These are phyloP conservation scores for Salminus brasiliensis DNA, from an alignment of 2,113 vertebrate genomes.

Conservation along the genomic window DNA sequence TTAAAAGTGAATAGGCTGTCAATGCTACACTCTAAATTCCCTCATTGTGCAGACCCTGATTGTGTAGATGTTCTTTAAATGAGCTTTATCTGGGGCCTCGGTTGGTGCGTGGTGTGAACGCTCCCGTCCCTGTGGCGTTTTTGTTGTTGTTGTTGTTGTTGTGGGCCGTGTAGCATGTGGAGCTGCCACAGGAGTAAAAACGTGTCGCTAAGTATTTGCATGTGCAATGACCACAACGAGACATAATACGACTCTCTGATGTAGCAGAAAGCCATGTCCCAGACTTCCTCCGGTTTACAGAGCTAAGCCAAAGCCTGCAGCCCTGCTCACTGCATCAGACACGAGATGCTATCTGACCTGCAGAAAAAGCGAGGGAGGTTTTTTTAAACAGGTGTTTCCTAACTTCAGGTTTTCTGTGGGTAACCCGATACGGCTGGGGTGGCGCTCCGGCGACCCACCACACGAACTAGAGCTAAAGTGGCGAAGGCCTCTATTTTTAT, in stretches of 20 bases:
- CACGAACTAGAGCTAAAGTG: constrained; percentile 53
- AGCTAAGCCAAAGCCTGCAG: constrained; percentile 74
- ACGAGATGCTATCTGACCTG: constrained; percentile 49
- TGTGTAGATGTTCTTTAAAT: neutral
- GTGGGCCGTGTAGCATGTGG: constrained; percentile 70
- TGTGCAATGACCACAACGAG: constrained; percentile 64
- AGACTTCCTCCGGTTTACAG: constrained; percentile 61
- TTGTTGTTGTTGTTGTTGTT: constrained; percentile 32
- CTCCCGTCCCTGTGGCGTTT: constrained; percentile 62
- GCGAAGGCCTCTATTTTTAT: constrained; percentile 72
- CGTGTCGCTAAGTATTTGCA: constrained; percentile 66
- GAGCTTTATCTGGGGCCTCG: constrained; percentile 36
- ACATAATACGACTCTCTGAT: constrained; percentile 61
- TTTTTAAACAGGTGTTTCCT: constrained; percentile 73
- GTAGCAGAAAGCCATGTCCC: constrained; percentile 65
- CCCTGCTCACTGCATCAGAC: no score
- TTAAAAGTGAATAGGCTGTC: neutral
- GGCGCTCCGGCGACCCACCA: constrained; percentile 44
- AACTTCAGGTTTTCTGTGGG: constrained; percentile 49
- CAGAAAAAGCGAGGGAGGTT: constrained; percentile 60
- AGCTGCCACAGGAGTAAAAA: constrained; percentile 60
- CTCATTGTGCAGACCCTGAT: neutral
- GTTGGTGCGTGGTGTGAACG: constrained; percentile 48
- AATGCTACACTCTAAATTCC: neutral
- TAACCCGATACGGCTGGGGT: constrained; percentile 36